A percentile compares a stretch with the other conserved stretches of the same genome.
Evolutionary conservation across 2,888 invertebrate genomes (phyloP).

Genomic region (Trachelus stipa): DNA sequence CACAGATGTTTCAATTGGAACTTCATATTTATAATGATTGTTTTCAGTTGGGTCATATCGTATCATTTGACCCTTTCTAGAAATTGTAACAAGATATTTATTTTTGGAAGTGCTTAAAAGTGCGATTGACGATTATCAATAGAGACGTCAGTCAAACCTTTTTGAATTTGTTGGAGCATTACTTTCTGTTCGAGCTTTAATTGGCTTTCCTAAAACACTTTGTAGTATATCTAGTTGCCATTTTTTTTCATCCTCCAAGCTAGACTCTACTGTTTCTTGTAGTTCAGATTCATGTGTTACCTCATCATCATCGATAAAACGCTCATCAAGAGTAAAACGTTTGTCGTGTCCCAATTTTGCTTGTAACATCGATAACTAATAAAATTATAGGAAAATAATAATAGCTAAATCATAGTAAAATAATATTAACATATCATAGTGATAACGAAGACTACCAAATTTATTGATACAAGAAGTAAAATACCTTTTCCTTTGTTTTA

Average conservation of each 20-base stretch:
- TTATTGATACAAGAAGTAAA: constrained; percentile 4
- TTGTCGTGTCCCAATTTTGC: constrained; percentile 80
- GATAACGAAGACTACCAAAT: constrained; percentile 38
- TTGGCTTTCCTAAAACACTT: constrained; percentile 70
- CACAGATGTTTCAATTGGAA: constrained; percentile 33
- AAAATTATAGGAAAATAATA: constrained; percentile 28
- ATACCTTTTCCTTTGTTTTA: constrained; percentile 74
- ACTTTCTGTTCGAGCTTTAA: constrained; percentile 46
- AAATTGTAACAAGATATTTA: constrained; percentile 16
- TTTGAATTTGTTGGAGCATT: constrained; percentile 11
- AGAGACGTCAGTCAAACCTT: background rate
- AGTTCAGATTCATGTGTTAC: constrained; percentile 51
- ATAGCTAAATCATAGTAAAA: constrained; percentile 23
- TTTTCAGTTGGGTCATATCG: constrained; percentile 60
- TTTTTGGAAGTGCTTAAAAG: no score
- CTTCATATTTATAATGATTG: constrained; percentile 50
- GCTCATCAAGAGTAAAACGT: constrained; percentile 80
- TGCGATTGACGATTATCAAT: background rate
- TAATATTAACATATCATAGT: constrained; percentile 12
- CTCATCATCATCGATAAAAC: constrained; percentile 75
- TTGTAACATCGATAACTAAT: constrained; percentile 77
- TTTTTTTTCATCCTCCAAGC: constrained; percentile 68
- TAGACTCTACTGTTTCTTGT: constrained; percentile 58
- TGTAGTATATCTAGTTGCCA: constrained; percentile 71
- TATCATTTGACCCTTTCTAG: constrained; percentile 52